Percentiles rank a stretch among this genome's conserved stretches.
Conservation (phyloP, 2,113 vertebrate genomes). For the Pluvialis apricaria region DNA sequence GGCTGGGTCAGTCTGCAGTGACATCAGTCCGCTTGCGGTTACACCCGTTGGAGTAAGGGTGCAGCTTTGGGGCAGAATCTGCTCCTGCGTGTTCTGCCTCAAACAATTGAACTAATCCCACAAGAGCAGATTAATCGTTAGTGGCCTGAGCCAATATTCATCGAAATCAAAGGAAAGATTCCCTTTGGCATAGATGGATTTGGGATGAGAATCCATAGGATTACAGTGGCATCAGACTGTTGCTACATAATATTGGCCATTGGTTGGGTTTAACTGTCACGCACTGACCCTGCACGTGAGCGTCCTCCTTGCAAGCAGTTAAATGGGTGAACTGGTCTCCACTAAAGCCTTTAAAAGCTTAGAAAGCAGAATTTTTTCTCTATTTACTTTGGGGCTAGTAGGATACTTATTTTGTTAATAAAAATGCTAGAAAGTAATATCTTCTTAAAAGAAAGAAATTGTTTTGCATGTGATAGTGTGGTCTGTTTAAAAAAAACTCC, state of each 20-base stretch:
- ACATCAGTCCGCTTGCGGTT: background rate
- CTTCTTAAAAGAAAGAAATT: background rate
- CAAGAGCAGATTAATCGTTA: background rate
- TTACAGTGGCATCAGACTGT: background rate
- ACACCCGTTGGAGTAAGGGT: background rate
- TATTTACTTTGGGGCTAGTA: background rate
- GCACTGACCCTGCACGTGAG: background rate
- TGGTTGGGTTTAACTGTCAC: background rate
- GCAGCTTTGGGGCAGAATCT: background rate
- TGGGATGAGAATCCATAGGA: background rate
- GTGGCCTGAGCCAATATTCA: background rate
- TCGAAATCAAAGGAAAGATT: background rate
- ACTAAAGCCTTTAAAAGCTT: background rate
- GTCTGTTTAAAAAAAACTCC: background rate
- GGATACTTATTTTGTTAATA: background rate
- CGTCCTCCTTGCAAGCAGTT: background rate
- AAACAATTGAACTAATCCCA: background rate
- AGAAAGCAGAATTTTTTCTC: background rate
- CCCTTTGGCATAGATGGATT: background rate
- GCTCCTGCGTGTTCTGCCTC: background rate
- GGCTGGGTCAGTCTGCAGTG: background rate
- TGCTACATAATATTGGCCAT: fast-evolving
- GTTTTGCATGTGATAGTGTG: background rate
- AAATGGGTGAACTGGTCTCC: background rate
- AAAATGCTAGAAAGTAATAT: background rate